phyloP scores from a whole-genome alignment of 2,113 vertebrate species.

The Mobula birostris region DNA sequence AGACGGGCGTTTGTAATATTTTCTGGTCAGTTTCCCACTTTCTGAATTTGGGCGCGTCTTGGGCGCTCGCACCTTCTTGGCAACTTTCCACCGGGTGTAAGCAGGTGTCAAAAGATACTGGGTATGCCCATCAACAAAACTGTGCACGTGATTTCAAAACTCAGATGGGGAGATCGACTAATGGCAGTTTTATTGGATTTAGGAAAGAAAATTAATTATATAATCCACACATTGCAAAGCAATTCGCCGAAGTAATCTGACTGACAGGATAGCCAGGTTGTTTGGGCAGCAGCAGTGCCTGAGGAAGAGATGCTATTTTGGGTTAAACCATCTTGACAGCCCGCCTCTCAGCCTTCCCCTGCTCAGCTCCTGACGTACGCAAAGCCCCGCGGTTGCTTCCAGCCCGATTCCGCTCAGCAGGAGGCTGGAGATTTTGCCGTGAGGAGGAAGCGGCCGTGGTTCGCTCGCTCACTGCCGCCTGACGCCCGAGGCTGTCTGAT shows the following conservation, averaged over 20 bases:
- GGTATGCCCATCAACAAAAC: neutral
- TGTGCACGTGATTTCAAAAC: neutral
- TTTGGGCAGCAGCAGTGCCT: neutral
- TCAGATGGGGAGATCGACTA: neutral
- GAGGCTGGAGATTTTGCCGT: neutral
- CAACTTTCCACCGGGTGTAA: neutral
- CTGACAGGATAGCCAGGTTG: neutral
- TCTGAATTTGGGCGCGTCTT: neutral
- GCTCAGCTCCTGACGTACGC: neutral
- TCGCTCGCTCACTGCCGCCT: neutral
- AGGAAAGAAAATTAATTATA: neutral
- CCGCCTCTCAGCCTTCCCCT: neutral
- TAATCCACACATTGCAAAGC: neutral
- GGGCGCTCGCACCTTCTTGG: neutral
- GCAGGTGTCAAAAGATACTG: neutral
- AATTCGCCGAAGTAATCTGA: neutral
- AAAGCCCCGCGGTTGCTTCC: neutral
- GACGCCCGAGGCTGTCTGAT: too few relatives aligned
- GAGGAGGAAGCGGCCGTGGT: neutral
- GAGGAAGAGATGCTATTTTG: neutral
- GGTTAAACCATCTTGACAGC: neutral
- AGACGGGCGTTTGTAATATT: neutral
- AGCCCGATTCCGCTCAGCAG: neutral
- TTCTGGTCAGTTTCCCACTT: neutral
- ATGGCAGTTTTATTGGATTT: neutral